Base-by-base conservation (phyloP, 2,113 vertebrate species). In the Australoheros scitulus region DNA sequence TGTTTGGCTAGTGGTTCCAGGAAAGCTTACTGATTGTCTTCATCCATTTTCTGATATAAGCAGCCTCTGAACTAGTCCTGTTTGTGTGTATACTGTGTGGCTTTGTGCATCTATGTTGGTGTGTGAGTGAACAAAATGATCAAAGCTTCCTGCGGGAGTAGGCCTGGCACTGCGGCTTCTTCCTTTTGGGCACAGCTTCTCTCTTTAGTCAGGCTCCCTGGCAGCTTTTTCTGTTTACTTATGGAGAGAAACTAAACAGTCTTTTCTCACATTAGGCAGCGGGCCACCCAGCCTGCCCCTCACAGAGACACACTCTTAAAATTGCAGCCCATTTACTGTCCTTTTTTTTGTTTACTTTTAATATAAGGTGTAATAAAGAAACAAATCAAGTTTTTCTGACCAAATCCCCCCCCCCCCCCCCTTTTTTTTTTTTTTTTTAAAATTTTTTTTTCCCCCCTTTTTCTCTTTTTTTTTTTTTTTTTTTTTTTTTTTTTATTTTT, bases 191-290 rank as follows among this genome's bases (percentile, higher is more conserved):
- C 83, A 56, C 70, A 63, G 61, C 32, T 56, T 84, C 76, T 82
- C 63, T 87, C 80, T 88, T 79, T 72, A 41, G 74, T 61, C 59
- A 43, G 75, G 15, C 76, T 80, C 74, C 47, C 50, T 84, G 85
- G 76, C 90, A 77, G 80, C 76, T 55, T 79, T 34, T 11, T 70
- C 41, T 89, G 84, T 93, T 91, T 90, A 87, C 87, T 83, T 74
- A 41, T 63, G 22, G 32, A 32, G 34, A 77, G 56, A 87, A 90
- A 74, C 83, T 76, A 75, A 85, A 84, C 85, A 80, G 29, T 17
- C 52, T 3, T 76, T 47, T 84, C 22, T 82, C 74, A 60, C 64
- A 61, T 80, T 60, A 80, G 74, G 81, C 89, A 84, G 57, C 1
- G 1, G 77, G 87, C 80, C 90, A 82, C 81, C 79, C 50, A 34